Evolutionary conservation across 2,113 vertebrate species (phyloP), one percentile per base, ranked within the genome.

Genomic region (Oenanthe melanoleuca): DNA sequence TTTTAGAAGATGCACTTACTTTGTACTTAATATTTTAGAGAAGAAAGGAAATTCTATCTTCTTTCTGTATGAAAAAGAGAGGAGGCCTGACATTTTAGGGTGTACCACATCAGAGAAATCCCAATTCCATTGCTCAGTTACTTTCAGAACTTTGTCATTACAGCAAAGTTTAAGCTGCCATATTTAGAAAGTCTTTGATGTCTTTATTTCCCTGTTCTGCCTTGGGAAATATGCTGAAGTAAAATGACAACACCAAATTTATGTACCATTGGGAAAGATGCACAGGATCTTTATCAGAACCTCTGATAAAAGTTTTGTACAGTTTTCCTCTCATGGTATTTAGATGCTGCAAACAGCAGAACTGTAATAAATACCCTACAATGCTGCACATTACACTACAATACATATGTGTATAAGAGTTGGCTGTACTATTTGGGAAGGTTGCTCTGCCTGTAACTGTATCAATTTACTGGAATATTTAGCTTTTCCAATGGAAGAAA

Each of bases 101-200:
- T 80, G 72, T 12, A 67, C 20, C 57, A 84, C 86, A 73, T 52
- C 67, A 92, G 65, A 73, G 40, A 92, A 69, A 85, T 89, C 8
- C n/a, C 40, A 78, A 70, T 79, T 80, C 70, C 60, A 47, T 22
- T 44, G 75, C 57, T 93, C 73, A 74, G 79, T 70, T 90, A 92
- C 52, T 78, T 73, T 66, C 38, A 63, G 56, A n/a, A 59, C 52
- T 88, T 69, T 61, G 45, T 40, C 84, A 87, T 78, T 74, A 85
- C 52, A 88, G 70, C n/a, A 53, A 88, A 92, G 55, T 72, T 70
- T 44, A 70, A 52, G n/a, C 45, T 22, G 17, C 49, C 65, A 61
- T 59, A 78, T 70, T 95, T 78, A 81, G 40, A 84, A 78, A 87
- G 70, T 21, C 86, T 92, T 79, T 80, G 80, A 83, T 80, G 55